Conservation (phyloP, 2,797 vertebrate species). For the Mareca penelope region DNA sequence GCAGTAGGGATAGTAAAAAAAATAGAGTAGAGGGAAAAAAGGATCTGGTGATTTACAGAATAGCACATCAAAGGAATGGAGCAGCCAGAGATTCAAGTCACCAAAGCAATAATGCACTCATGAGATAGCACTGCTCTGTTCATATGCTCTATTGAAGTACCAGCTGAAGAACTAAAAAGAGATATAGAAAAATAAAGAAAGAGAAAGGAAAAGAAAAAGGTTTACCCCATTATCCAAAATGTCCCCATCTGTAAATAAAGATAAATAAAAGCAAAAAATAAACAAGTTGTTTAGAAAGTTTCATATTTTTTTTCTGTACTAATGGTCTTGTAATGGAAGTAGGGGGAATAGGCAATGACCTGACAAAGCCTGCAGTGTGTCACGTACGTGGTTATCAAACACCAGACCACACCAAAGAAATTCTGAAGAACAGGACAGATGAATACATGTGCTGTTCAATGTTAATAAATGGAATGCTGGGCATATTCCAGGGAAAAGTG, state of each 20-base stretch:
- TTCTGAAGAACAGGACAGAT: background rate
- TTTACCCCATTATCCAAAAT: background rate
- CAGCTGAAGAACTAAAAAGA: constrained; percentile 15
- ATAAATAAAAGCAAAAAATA: background rate
- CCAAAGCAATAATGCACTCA: background rate
- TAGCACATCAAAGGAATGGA: background rate
- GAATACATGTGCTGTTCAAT: background rate
- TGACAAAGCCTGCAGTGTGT: background rate
- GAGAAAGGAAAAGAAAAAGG: background rate
- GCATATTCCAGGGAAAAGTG: background rate
- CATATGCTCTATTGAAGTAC: background rate
- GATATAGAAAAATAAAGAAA: background rate
- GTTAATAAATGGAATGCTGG: background rate
- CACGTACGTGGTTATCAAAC: background rate
- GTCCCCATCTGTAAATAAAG: constrained; percentile 12
- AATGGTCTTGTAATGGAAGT: background rate
- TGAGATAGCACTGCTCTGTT: background rate
- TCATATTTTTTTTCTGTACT: background rate
- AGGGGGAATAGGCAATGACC: background rate
- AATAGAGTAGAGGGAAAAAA: background rate
- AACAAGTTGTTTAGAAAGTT: background rate
- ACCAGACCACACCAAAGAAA: background rate
- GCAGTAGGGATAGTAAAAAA: background rate
- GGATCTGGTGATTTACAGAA: constrained; percentile 26
- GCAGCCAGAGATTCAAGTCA: background rate